Base-by-base conservation (phyloP, 2,888 invertebrate species). In the Alcis repandata region DNA sequence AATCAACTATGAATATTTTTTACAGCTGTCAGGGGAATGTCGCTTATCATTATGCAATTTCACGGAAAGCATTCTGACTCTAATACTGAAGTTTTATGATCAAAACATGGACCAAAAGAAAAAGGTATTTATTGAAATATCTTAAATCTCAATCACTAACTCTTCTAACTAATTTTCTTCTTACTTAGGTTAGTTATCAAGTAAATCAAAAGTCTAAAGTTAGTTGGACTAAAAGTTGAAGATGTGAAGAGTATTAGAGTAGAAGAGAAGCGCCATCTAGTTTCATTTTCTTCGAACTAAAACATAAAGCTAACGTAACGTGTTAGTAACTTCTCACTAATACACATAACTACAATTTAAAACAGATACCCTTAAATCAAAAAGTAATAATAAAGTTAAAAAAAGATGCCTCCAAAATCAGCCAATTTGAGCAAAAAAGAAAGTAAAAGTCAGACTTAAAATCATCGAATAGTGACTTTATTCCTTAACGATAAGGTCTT, bases 41-140 rank as follows among this genome's bases (percentile, higher is more conserved):
- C 90, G 94, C 17, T 78, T 91, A 52, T 83, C 90, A 2, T 79
- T 95, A 66, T 95, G 95, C 72, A 87, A 90, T 69, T 95, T 95
- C 73, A 88, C 90, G 15, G 95, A 95, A 82, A 87, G 72, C 59
- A 81, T 91, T 38, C 74, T 94, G 38, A 85, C 90, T 1, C 70
- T 81, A 20, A 77, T 94, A 49, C 83, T 95, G 58, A 87, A 89
- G 70, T 87, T 87, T 67, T 94, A 93, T 76, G 91, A 92, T 66
- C 88, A 85, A 72, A 90, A 86, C 71, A 78, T 87, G 68, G 92
- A 91, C 61, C 79, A 82, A 59, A 91, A 89, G 77, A 93, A 89
- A 74, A 93, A 93, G 89, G 93, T 92, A 80, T 0, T 11, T 49
- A 11, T 15, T 10, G 15, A 15, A 48, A 48, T 27, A 32, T 27